phyloP scores from a whole-genome alignment of 2,888 invertebrate species.

The Beris chalybata region DNA sequence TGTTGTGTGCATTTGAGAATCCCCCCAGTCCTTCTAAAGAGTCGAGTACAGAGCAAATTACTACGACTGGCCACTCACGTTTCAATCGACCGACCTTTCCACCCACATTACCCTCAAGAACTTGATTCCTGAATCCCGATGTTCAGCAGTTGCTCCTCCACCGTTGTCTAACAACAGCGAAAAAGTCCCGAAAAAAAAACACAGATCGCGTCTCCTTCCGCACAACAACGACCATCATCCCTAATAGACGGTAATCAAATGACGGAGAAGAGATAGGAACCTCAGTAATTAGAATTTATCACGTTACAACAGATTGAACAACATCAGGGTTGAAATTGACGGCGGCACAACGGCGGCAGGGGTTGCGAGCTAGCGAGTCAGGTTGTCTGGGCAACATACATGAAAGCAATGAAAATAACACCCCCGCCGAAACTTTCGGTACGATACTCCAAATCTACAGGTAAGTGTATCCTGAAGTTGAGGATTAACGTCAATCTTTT shows the following conservation, averaged over 20 bases:
- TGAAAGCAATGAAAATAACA: not conserved
- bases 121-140: slow-evolving; percentile 12
- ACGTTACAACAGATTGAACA: slow-evolving; percentile 31
- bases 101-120: not conserved
- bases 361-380: slow-evolving; percentile 10
- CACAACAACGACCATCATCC: slow-evolving; percentile 21
- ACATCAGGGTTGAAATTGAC: slow-evolving; percentile 1
- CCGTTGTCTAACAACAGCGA: not conserved
- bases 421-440: not conserved
- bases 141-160: not conserved
- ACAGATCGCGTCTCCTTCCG: too few relatives aligned
- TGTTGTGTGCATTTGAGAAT: not conserved
- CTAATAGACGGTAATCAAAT: slow-evolving; percentile 30
- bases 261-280: slow-evolving; percentile 28
- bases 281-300: slow-evolving; percentile 32
- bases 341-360: slow-evolving; percentile 2
- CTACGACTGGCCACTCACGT: slow-evolving; percentile 26
- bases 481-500: slow-evolving; percentile 25
- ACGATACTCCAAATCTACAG: slow-evolving; percentile 2
- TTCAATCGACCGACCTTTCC: slow-evolving; percentile 19
- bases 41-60: slow-evolving; percentile 8
- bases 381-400: slow-evolving; percentile 25
- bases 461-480: slow-evolving; percentile 4
- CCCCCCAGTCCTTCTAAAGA: not conserved
- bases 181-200: too few relatives aligned